phyloP scores from a whole-genome alignment of 2,888 invertebrate species.

The Oscheius sp. region DNA sequence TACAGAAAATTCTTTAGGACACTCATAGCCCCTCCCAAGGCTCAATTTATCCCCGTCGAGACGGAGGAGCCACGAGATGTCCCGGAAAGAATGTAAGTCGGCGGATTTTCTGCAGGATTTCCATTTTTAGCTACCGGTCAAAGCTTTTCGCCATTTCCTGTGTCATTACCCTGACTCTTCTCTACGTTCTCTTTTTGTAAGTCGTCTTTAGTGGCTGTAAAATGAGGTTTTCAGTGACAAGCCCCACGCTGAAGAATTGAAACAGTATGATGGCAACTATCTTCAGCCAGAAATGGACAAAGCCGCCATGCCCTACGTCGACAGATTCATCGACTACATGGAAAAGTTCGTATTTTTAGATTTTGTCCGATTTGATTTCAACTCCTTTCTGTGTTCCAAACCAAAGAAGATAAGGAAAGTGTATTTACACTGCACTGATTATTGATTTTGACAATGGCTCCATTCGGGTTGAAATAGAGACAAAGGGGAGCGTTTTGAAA shows the following conservation, averaged over 20 bases:
- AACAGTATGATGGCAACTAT: slow-evolving; percentile 18
- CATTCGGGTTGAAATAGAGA: neutral
- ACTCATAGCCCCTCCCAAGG: too few relatives aligned
- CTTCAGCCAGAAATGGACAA: slow-evolving; percentile 30
- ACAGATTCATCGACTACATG: slow-evolving; percentile 35
- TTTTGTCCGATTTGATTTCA: neutral
- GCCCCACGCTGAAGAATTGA: slow-evolving; percentile 24
- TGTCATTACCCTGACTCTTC: neutral
- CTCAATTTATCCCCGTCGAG: neutral
- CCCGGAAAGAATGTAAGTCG: neutral
- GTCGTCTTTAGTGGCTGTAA: too few relatives aligned
- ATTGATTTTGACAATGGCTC: neutral
- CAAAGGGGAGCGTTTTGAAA: neutral
- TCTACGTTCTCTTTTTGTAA: slow-evolving; percentile 26
- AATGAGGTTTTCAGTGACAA: slow-evolving; percentile 27
- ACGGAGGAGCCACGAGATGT: neutral
- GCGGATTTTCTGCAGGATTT: neutral
- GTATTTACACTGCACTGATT: slow-evolving; percentile 1
- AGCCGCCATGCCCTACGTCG: slow-evolving; percentile 32
- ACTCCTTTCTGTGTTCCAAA: neutral
- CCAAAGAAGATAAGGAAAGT: neutral
- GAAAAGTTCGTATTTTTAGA: slow-evolving; percentile 14
- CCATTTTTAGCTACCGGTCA: neutral
- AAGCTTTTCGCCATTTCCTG: neutral
- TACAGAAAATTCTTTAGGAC: too few relatives aligned